Evolutionary conservation across 2,797 vertebrate species (phyloP).

Genomic region (Rhinatrema bivittatum): DNA sequence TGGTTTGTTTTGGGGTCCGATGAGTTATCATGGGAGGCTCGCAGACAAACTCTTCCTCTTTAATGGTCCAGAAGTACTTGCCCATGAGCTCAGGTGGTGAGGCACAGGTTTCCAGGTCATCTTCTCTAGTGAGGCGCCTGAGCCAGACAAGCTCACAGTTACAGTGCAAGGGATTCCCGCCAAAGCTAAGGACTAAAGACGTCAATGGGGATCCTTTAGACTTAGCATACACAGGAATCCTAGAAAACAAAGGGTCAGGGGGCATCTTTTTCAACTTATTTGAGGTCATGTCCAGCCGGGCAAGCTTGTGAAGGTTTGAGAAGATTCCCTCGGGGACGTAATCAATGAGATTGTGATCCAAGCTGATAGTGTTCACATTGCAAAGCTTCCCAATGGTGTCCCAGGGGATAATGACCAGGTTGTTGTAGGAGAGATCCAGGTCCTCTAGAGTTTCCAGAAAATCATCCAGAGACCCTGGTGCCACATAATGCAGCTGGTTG

Average conservation of each 20-base stretch:
- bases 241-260: constrained; percentile 78
- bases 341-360: constrained; percentile 85
- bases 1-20: constrained; percentile 63
- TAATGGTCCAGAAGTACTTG: constrained; percentile 87
- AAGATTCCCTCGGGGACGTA: constrained; percentile 80
- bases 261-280: constrained; percentile 90
- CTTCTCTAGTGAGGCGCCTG: constrained; percentile 72
- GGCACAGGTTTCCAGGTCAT: constrained; percentile 84
- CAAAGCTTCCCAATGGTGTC: constrained; percentile 71
- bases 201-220: constrained; percentile 72
- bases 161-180: constrained; percentile 82
- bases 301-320: constrained; percentile 82
- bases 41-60: constrained; percentile 84
- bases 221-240: constrained; percentile 78
- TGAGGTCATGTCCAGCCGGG: constrained; percentile 85
- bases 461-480: constrained; percentile 61
- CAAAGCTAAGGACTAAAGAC: constrained; percentile 76
- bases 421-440: constrained; percentile 84
- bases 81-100: constrained; percentile 73
- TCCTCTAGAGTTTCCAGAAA: constrained; percentile 81
- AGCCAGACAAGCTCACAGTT: constrained; percentile 89
- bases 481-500: constrained; percentile 53
- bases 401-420: constrained; percentile 80
- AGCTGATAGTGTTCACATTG: constrained; percentile 78
- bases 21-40: constrained; percentile 85